Conservation (phyloP, 2,113 vertebrate genomes). For the Odocoileus hemionus region DNA sequence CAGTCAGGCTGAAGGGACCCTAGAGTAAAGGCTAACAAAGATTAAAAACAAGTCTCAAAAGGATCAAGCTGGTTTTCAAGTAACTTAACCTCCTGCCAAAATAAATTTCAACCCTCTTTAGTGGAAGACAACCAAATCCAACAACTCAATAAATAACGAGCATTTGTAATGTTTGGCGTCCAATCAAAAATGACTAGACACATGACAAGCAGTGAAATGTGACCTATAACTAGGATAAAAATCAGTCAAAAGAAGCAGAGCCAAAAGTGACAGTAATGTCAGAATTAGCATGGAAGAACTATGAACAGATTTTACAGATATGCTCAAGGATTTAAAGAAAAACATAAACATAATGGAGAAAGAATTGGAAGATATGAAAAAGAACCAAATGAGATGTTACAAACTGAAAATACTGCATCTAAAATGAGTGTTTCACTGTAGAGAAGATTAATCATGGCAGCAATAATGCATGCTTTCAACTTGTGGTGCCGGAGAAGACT, state of each 20-base stretch:
- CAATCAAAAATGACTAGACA: constrained; percentile 16
- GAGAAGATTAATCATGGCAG: background rate
- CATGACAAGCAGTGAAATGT: constrained; percentile 13
- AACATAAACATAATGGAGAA: background rate
- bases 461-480: background rate
- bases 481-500: background rate
- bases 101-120: background rate
- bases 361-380: background rate
- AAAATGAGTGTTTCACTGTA: background rate
- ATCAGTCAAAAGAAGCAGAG: background rate
- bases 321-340: constrained; percentile 9
- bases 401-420: background rate
- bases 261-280: background rate
- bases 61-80: background rate
- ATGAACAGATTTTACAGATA: background rate
- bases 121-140: background rate
- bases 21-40: background rate
- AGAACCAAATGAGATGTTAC: background rate
- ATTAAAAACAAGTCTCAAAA: background rate
- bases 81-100: background rate
- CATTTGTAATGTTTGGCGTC: background rate
- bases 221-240: background rate
- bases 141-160: background rate
- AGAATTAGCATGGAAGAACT: background rate
- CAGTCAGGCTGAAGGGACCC: background rate